A percentile compares a stretch with the other conserved stretches of the same genome.
These are phyloP conservation scores for Bombus confusus DNA, from an alignment of 1,140 invertebrate species.

Conservation along the genomic window DNA sequence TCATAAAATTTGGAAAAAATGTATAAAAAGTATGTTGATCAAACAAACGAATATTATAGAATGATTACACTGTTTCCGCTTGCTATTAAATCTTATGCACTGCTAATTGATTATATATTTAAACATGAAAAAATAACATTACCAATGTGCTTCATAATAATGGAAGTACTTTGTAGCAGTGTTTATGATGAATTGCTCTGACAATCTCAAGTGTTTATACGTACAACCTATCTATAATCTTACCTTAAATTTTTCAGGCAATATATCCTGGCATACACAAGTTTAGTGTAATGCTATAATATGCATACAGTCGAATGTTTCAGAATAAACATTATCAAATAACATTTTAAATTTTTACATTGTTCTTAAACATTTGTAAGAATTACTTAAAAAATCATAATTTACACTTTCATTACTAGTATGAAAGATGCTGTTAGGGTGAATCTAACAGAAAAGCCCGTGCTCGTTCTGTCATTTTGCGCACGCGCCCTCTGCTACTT, in stretches of 20 bases:
- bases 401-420: constrained; percentile 52
- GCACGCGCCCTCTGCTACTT: constrained; percentile 92
- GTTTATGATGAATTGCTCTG: constrained; percentile 39
- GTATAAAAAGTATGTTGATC: constrained; percentile 1
- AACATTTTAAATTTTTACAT: constrained; percentile 42
- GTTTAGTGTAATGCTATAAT: constrained; percentile 31
- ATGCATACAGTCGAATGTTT: constrained; percentile 36
- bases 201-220: constrained; percentile 58
- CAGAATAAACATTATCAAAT: constrained; percentile 41
- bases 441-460: constrained; percentile 86
- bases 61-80: constrained; percentile 53
- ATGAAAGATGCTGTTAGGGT: constrained; percentile 72
- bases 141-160: constrained; percentile 50
- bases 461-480: constrained; percentile 91
- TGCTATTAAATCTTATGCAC: constrained; percentile 34
- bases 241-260: constrained; percentile 30
- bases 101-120: constrained; percentile 27
- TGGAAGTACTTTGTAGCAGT: constrained; percentile 53
- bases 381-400: constrained; percentile 18
- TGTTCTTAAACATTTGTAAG: constrained; percentile 20
- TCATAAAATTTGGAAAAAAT: constrained; percentile 4
- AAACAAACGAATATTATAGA: constrained; percentile 30
- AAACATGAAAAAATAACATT: constrained; percentile 45
- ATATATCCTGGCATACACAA: constrained; percentile 37
- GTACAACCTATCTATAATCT: constrained; percentile 38